These are phyloP conservation scores for Myrmecobius fasciatus DNA, from an alignment of 2,113 vertebrate species.

Conservation along the genomic window DNA sequence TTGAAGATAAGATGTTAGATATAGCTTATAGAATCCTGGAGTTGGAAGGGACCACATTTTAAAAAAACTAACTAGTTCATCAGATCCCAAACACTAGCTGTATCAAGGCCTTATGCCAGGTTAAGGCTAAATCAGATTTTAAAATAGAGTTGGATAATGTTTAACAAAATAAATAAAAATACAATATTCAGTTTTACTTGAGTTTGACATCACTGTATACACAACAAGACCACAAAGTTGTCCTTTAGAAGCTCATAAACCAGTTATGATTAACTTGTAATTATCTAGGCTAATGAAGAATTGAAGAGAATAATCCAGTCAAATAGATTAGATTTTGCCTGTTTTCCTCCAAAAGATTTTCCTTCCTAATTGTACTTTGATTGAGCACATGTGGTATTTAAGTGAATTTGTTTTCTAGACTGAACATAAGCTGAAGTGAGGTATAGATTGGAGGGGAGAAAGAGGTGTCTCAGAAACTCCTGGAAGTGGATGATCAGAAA, in stretches of 20 bases:
- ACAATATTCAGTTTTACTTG: not conserved
- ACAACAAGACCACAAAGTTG: not conserved
- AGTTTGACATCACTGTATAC: not conserved
- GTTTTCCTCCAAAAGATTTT: not conserved
- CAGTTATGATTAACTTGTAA: not conserved
- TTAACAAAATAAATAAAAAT: not conserved
- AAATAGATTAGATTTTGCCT: not conserved
- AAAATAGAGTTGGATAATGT: not conserved
- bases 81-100: not conserved
- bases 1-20: not conserved
- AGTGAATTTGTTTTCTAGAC: not conserved
- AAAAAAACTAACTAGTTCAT: not conserved
- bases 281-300: not conserved
- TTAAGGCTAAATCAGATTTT: not conserved
- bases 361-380: not conserved
- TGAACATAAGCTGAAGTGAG: not conserved
- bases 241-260: not conserved
- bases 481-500: not conserved
- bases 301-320: not conserved
- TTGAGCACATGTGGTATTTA: not conserved
- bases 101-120: not conserved
- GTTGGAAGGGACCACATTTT: not conserved
- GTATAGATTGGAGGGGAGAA: not conserved
- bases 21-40: not conserved
- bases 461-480: not conserved